A percentile compares a stretch with the other conserved stretches of the same genome.
Conservation (phyloP, 2,797 vertebrate species). For the Myotis planiceps region DNA sequence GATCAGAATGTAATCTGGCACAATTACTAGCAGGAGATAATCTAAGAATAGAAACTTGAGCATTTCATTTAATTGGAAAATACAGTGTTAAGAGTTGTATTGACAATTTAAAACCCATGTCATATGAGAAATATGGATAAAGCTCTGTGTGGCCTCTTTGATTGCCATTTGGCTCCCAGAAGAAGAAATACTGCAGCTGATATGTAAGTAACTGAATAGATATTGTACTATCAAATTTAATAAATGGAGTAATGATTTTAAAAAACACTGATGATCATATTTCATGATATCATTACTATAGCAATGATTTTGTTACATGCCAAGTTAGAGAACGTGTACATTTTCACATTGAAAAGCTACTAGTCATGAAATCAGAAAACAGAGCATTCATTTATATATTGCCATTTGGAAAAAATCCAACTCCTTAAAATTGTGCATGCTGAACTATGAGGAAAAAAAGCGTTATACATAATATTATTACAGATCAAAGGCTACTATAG, state of each 20-base stretch:
- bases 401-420: neutral
- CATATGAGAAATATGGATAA: constrained; percentile 64
- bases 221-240: constrained; percentile 59
- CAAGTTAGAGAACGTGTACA: constrained; percentile 40
- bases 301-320: constrained; percentile 66
- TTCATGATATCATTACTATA: constrained; percentile 72
- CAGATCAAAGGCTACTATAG: neutral
- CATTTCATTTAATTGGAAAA: constrained; percentile 75
- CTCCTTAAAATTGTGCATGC: neutral
- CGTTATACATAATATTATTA: neutral
- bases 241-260: constrained; percentile 70
- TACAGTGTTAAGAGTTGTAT: constrained; percentile 73
- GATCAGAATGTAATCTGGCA: constrained; percentile 64
- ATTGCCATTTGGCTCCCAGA: constrained; percentile 58
- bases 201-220: constrained; percentile 76
- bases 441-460: neutral
- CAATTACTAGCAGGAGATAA: constrained; percentile 69
- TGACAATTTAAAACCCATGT: constrained; percentile 82
- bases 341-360: constrained; percentile 67
- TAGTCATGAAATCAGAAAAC: constrained; percentile 51
- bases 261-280: constrained; percentile 54
- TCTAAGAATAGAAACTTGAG: constrained; percentile 70
- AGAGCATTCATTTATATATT: constrained; percentile 42
- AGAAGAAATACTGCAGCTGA: constrained; percentile 60
- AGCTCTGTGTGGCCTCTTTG: constrained; percentile 63